Conservation (phyloP, 2,113 vertebrate genomes). For the Oryzias curvinotus region DNA sequence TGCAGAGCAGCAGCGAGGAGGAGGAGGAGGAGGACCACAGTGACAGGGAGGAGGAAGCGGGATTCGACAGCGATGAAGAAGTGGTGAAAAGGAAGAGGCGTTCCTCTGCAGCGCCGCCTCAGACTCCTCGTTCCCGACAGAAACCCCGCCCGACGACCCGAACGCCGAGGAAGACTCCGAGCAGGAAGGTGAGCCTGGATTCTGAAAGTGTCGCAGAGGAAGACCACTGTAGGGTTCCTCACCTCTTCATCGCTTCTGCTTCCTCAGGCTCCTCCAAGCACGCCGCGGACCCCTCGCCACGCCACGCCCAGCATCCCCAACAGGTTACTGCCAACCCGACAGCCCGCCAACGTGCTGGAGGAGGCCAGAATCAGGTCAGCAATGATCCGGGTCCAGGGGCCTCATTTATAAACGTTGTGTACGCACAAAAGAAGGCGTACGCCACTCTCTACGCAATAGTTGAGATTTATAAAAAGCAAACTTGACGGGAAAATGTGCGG, state of each 20-base stretch:
- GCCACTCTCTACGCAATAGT: no score
- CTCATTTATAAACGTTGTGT: no score
- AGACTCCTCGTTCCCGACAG: constrained; percentile 57
- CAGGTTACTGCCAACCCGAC: constrained; percentile 75
- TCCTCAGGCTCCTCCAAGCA: constrained; percentile 62
- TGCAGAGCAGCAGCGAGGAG: constrained; percentile 76
- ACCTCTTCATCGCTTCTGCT: not conserved
- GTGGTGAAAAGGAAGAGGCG: constrained; percentile 45
- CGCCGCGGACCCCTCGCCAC: constrained; percentile 72
- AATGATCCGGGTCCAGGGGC: not conserved
- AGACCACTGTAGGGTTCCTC: not conserved
- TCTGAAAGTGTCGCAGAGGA: not conserved
- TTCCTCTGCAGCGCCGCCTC: not conserved
- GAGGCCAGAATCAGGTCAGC: constrained; percentile 87
- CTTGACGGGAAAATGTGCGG: no score
- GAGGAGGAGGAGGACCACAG: constrained; percentile 57
- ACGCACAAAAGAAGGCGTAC: no score
- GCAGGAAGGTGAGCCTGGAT: constrained; percentile 74
- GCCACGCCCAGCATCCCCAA: constrained; percentile 87
- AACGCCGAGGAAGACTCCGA: constrained; percentile 70
- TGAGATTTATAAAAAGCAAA: no score
- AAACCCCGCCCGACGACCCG: constrained; percentile 63
- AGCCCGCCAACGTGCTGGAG: constrained; percentile 82
- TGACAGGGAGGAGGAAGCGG: constrained; percentile 8
- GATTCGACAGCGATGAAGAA: constrained; percentile 62